Conservation (phyloP, 2,113 vertebrate species). For the Cololabis saira region DNA sequence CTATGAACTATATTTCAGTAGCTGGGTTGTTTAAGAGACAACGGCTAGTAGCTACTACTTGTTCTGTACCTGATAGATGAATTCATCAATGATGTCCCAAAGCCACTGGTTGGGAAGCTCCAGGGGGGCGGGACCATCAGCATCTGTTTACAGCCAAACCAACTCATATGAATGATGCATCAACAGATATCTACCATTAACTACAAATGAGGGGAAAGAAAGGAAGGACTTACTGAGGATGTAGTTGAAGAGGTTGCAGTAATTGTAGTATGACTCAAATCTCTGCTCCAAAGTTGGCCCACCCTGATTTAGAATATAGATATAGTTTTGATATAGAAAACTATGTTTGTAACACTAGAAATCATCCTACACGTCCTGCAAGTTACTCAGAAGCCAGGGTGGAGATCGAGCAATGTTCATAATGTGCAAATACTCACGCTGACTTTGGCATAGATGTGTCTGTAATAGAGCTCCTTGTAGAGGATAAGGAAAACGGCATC, state of each 20-base stretch:
- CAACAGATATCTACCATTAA: background rate
- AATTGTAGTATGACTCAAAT: constrained; percentile 99
- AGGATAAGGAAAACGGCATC: constrained; percentile 98
- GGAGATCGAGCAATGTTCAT: background rate
- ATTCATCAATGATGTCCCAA: constrained; percentile 99
- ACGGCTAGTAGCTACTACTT: too few relatives aligned
- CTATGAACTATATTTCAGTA: too few relatives aligned
- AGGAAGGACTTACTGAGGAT: constrained; percentile 90
- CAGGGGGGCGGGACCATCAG: constrained; percentile 95
- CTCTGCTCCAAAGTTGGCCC: constrained; percentile 96
- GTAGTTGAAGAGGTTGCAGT: constrained; percentile 99
- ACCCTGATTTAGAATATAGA: constrained; percentile 78
- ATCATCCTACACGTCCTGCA: background rate
- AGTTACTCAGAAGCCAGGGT: background rate
- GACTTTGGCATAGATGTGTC: constrained; percentile 99
- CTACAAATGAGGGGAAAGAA: background rate
- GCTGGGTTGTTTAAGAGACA: background rate
- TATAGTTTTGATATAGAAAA: background rate
- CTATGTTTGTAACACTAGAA: background rate
- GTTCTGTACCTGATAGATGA: constrained; percentile 93
- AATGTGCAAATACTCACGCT: constrained; percentile 86
- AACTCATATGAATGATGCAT: background rate
- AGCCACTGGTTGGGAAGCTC: constrained; percentile 99
- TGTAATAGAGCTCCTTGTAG: constrained; percentile 97
- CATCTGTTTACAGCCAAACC: constrained; percentile 82